Evolutionary conservation across 2,888 invertebrate species (phyloP).

Genomic region (Platycnemis pennipes): DNA sequence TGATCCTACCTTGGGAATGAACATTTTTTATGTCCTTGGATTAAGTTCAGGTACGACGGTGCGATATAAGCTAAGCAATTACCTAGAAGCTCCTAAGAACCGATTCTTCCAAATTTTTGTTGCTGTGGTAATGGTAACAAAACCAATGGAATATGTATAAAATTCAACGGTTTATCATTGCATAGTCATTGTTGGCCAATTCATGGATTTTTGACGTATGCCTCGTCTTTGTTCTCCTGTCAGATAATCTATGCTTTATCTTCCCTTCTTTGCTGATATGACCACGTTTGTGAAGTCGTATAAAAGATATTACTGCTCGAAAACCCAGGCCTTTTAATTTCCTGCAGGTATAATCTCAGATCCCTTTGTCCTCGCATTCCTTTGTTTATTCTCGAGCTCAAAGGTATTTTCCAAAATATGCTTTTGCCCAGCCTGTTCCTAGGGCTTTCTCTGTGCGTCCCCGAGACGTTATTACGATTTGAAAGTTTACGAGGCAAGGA

Average conservation of each 20-base stretch:
- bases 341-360: neutral
- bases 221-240: neutral
- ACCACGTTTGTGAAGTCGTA: neutral
- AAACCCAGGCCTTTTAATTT: neutral
- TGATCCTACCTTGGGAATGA: no score
- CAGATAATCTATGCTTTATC: neutral
- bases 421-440: neutral
- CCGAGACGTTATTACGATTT: neutral
- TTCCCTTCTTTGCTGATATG: neutral
- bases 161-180: neutral
- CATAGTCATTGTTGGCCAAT: neutral
- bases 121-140: no score
- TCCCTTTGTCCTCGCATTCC: neutral
- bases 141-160: no score
- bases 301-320: neutral
- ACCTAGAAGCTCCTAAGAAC: no score
- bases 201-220: neutral
- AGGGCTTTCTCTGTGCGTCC: neutral
- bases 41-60: no score
- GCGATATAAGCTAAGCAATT: no score
- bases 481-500: neutral
- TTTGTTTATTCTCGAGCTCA: neutral
- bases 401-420: neutral
- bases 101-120: no score
- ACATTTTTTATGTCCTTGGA: no score